phyloP scores from a whole-genome alignment of 2,797 vertebrate genomes.

The Alfaro cultratus region DNA sequence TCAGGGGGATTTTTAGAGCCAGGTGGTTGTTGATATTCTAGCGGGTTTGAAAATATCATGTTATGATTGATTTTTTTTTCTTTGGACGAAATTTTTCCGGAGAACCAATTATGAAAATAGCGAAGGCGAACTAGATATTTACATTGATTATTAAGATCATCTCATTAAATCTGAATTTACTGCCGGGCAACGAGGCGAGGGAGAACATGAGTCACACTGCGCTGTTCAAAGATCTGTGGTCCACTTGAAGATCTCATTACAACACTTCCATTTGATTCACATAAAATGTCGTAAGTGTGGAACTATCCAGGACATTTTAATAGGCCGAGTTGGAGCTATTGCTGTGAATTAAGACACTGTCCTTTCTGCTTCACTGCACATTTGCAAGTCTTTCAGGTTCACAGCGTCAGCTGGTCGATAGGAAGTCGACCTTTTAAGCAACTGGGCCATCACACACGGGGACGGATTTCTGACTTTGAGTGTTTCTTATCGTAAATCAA shows the following conservation, averaged over 20 bases:
- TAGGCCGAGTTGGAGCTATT: neutral
- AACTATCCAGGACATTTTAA: neutral
- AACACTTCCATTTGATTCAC: neutral
- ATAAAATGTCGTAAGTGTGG: neutral
- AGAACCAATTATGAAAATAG: neutral
- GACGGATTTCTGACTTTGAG: conserved; percentile 4
- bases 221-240: neutral
- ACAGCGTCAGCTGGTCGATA: neutral
- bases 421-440: neutral
- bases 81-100: neutral
- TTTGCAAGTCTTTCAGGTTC: neutral
- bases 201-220: neutral
- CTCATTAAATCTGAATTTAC: neutral
- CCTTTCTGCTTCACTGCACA: neutral
- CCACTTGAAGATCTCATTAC: neutral
- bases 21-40: neutral
- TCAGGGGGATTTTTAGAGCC: conserved; percentile 1
- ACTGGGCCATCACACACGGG: neutral
- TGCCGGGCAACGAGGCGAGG: no score
- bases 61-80: neutral
- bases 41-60: neutral
- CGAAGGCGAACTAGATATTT: neutral
- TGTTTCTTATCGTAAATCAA: neutral
- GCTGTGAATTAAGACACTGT: neutral
- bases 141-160: neutral